Percentiles rank a stretch among this genome's conserved stretches.
phyloP scores from a whole-genome alignment of 1,140 invertebrate species.

The Solenopsis fugax region DNA sequence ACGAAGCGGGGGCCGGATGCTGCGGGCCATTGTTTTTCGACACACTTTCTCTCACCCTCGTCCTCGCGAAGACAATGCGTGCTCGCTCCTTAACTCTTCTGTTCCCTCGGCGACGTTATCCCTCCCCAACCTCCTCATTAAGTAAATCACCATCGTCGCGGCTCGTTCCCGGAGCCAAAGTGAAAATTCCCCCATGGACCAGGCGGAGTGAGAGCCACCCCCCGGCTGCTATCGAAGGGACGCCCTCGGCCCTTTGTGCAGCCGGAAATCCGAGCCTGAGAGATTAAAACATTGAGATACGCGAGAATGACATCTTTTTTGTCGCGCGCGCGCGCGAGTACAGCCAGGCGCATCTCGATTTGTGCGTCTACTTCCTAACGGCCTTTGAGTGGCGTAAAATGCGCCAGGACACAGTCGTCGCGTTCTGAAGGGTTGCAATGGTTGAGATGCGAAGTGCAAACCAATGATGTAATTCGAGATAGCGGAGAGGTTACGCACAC shows the following conservation, averaged over 20 bases:
- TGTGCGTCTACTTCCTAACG: background rate
- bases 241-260: constrained; percentile 45
- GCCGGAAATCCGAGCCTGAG: constrained; percentile 68
- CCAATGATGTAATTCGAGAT: constrained; percentile 26
- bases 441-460: background rate
- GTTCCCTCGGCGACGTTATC: constrained; percentile 39
- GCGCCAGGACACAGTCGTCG: background rate
- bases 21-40: constrained; percentile 77
- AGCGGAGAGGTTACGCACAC: constrained; percentile 4
- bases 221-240: constrained; percentile 38
- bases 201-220: constrained; percentile 4
- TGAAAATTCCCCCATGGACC: constrained; percentile 70
- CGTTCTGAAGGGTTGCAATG: background rate
- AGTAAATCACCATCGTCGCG: constrained; percentile 75
- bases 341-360: constrained; percentile 17
- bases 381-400: constrained; percentile 22
- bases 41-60: constrained; percentile 72
- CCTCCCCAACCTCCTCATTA: constrained; percentile 58
- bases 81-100: constrained; percentile 69
- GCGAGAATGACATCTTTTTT: constrained; percentile 52
- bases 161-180: constrained; percentile 65
- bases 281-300: constrained; percentile 66
- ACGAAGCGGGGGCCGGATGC: constrained; percentile 28
- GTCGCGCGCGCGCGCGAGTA: background rate
- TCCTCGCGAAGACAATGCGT: constrained; percentile 71